phyloP scores from a whole-genome alignment of 2,113 vertebrate genomes.

The Dasypus novemcinctus region DNA sequence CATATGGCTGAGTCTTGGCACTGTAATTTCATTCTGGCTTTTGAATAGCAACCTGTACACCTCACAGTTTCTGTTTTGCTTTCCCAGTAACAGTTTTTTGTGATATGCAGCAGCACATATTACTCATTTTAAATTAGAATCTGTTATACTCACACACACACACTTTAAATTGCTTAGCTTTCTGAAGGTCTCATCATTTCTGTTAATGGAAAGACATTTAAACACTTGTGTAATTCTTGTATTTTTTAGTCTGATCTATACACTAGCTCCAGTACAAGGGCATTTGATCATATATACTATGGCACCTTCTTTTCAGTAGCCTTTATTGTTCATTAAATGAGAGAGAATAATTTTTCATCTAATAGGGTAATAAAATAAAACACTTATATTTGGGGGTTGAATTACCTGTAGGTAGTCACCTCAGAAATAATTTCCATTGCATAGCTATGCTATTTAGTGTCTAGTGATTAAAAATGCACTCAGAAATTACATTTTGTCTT shows the following conservation, averaged over 20 bases:
- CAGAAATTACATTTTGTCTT: conserved; percentile 77
- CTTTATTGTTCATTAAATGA: conserved; percentile 76
- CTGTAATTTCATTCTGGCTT: conserved; percentile 65
- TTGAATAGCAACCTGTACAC: not conserved
- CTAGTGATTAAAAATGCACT: conserved; percentile 69
- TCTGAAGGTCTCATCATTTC: conserved; percentile 61
- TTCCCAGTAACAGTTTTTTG: conserved; percentile 55
- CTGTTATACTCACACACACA: not conserved
- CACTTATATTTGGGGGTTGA: conserved; percentile 74
- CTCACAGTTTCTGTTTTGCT: conserved; percentile 45
- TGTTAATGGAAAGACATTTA: conserved; percentile 66
- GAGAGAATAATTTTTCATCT: conserved; percentile 68
- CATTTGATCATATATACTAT: conserved; percentile 63
- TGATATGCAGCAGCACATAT: not conserved
- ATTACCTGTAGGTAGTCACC: conserved; percentile 72
- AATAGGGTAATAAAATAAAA: conserved; percentile 80
- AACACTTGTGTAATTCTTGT: conserved; percentile 68
- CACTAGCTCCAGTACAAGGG: conserved; percentile 69
- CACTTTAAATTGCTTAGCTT: conserved; percentile 50
- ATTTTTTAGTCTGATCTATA: conserved; percentile 69
- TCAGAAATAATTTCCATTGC: conserved; percentile 79
- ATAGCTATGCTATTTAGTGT: conserved; percentile 60
- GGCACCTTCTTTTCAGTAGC: conserved; percentile 62
- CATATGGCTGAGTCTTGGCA: conserved; percentile 52
- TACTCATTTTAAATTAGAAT: conserved; percentile 55